Evolutionary conservation across 2,113 vertebrate species (phyloP), one percentile per base, ranked within the genome.

Genomic region (Myiozetetes cayanensis): DNA sequence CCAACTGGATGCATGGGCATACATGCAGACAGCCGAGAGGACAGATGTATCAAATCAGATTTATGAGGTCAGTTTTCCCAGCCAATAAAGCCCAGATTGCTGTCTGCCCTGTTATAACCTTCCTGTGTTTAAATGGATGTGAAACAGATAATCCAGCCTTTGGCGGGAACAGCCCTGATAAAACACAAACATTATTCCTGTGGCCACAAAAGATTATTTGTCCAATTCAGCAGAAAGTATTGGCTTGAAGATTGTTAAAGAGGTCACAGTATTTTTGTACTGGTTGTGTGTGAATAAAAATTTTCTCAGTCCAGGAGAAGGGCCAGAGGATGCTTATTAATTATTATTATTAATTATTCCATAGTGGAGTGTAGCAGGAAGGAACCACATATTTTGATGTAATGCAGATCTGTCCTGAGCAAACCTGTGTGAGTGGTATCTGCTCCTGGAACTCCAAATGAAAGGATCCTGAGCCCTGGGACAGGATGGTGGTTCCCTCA

Each of bases 21-120:
- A 87, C 66, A 90, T 96, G 94, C 90, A 91, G 78, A 89, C 96
- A 95, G 97, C 97, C 74, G 75, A 95, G 87, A 90, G 89, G 97
- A 97, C 97, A 98, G 97, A 98, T 98, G 97, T 95, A 98, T 97
- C 97, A 96, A 95, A 97, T 98, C 97, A 98, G 97, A 98, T 98
- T 98, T 98, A 98, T 97, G 94, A 92, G 96, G 96, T 93, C 97
- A 91, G 95, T 96, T 98, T 98, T 98, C 97, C 97, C 98, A 97
- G 97, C 97, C 97, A 94, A 81, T 94, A 91, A 92, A 96, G 94
- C 92, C 97, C 97, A 98, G 97, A 98, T 94, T 98, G 97, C 97
- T 98, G 97, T 98, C 98, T 97, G 95, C 97, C 96, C 86, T 88
- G 24, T 96, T 96, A 49, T 96, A 98, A 97, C 97, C 95, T 97